Base-by-base conservation (phyloP, 2,888 invertebrate genomes). In the Machimus rusticus region DNA sequence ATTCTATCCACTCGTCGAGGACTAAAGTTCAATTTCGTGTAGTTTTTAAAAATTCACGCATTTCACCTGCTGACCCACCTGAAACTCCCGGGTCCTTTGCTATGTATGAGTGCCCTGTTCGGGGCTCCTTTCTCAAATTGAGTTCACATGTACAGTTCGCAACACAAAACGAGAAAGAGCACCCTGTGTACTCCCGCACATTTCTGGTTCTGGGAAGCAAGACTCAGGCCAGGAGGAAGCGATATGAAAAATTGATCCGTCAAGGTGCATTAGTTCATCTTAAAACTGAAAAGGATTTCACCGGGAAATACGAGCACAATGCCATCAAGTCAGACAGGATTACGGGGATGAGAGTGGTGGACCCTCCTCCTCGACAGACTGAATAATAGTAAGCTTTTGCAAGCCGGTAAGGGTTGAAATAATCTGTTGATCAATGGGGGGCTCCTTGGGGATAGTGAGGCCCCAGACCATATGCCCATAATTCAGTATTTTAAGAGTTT, bases 251-350 rank as follows among this genome's bases (percentile, higher is more conserved):
- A 81, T 81, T 51, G 81, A 55, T 51, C 78, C 78, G 43, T 78
- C 81, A 81, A 28, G 55, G 43, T 81, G 81, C 81, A 51, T 81
- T 81, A 81, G 28, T 81, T 81, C 55, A 51, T 81, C 81, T 81
- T 51, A 31, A 78, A 43, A 78, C 39, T 78, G 78, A 78, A 78
- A 78, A 43, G 43, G 78, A 43, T 43, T 78, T 78, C 43, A 39
- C 19, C 28, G 9, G 66, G 66, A 66, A 66, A 66, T 28, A 66
- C 66, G 66, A 66, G 28, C 66, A 66, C 66, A 66, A 66, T 66
- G 28, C 66, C 28, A 66, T 66, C 66, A 66, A 66, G 66, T 28
- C 23, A 66, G 28, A 19, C 28, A 23, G 66, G 66, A 66, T 66
- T 51, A 51, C 8, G 8, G 43, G 43, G 43, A 46, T 46, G 43